Base-by-base conservation (phyloP, 2,888 invertebrate species). In the Papilio gigon region DNA sequence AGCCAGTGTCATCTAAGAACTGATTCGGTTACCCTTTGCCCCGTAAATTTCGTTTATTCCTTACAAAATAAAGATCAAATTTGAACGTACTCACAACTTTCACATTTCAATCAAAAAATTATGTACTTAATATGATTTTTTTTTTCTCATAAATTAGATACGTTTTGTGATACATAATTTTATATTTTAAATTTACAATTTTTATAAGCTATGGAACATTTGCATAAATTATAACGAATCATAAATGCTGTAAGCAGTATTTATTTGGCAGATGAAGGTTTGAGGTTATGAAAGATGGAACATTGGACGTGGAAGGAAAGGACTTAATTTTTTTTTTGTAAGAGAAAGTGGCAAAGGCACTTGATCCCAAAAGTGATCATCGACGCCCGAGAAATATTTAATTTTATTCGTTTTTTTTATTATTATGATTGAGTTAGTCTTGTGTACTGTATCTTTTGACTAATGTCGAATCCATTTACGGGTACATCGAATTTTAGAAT, bases 61-160 rank as follows among this genome's bases (percentile, higher is more conserved):
- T 33, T 44, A n/a, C 42, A 22, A 64, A n/a, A 68, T 69, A 61
- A 65, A 61, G 33, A n/a, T 60, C 42, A 65, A 17, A 53, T 53
- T 69, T 50, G 61, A 69, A 65, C 33, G 20, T 40, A 14, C 27
- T 22, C 8, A 42, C 4, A n/a, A 20, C 30, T 42, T n/a, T 27
- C 25, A 50, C 33, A 59, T 64, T 33, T 50, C 11, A 68, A 50
- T 47, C 20, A 64, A 59, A 62, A 62, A 53, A 56, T 67, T 44
- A 58, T 72, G 70, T 70, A 67, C 65, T 70, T 71, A 67, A 71
- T 40, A 59, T 27, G 27, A 60, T 37, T 60, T 50, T 3, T 60
- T 60, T 40, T 60, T 67, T n/a, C 2, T 9, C 8, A 11, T 17
- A 37, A 60, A 37, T 25, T 8, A 25, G n/a, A 33, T 25, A 25